Base-by-base conservation (phyloP, 2,888 invertebrate genomes). In the Synanthedon andrenaeformis region DNA sequence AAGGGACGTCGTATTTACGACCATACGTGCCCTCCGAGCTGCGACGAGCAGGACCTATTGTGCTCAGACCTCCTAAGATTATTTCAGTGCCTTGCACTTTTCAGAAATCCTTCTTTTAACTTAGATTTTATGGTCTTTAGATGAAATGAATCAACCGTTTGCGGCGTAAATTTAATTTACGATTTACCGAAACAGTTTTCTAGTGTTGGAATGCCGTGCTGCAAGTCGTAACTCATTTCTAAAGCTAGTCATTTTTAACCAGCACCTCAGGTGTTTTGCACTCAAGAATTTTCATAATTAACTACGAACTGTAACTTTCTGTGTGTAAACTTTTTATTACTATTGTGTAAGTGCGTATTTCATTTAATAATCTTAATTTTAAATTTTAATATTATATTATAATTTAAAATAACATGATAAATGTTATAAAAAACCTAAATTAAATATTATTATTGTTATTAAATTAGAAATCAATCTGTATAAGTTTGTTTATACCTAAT, bases 31-130 rank as follows among this genome's bases (percentile, higher is more conserved):
- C 76, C 74, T 77, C 72, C 66, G 70, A 74, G 75, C 76, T 74
- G 74, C 74, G 83, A 84, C 80, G 82, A 77, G 78, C 78, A 70
- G 76, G 73, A 72, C 75, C 83, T 81, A 86, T 87, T 87, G 86
- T 86, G 73, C 78, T 62, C 72, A 74, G 86, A 86, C 86, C 86
- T 85, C 86, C 86, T 86, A 83, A 79, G 86, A 85, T 84, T 85
- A 85, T 83, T 84, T 79, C 76, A 79, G 72, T 70, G 73, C 71
- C 68, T 76, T 69, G 75, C 76, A 79, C 74, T 82, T 83, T 80
- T 83, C 78, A 80, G 74, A 79, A 84, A 82, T 78, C 71, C 68
- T 70, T 66, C 76, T 63, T 77, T 78, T 74, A 75, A 76, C 68
- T 74, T 68, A 72, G 67, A 71, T 74, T 84, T 84, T 79, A 82